Evolutionary conservation across 1,140 invertebrate genomes (phyloP).

Genomic region (Patella vulgata): DNA sequence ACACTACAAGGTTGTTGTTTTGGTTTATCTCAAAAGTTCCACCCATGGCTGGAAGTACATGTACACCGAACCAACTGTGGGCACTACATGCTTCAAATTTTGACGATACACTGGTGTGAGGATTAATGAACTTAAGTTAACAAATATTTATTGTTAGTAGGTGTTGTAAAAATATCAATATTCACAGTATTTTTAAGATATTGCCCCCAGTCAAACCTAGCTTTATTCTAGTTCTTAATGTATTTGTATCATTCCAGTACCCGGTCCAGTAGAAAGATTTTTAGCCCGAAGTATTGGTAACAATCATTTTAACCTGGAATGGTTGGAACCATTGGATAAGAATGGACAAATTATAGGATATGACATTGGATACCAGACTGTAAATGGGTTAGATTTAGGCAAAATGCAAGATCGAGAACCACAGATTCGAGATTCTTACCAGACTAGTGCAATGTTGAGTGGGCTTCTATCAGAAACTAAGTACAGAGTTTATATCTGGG

Average conservation of each 20-base stretch:
- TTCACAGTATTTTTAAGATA: no score
- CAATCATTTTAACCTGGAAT: constrained; percentile 87
- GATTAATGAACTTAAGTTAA: no score
- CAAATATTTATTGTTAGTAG: no score
- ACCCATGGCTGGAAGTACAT: no score
- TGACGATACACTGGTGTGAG: no score
- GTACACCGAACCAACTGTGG: no score
- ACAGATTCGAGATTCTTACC: constrained; percentile 77
- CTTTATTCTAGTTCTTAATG: neutral
- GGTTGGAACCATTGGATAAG: constrained; percentile 89
- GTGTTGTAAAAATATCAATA: no score
- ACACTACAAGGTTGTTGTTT: no score
- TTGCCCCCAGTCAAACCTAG: no score
- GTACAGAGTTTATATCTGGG: constrained; percentile 85
- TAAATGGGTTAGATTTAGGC: constrained; percentile 71
- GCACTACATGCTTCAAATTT: no score
- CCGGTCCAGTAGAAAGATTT: constrained; percentile 87
- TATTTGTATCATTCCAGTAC: constrained; percentile 69
- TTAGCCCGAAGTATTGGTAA: constrained; percentile 87
- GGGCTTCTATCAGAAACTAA: constrained; percentile 86
- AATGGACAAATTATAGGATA: constrained; percentile 94
- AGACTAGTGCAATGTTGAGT: constrained; percentile 84
- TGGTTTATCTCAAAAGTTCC: no score
- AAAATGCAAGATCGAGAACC: constrained; percentile 77
- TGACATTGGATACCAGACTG: constrained; percentile 75